Conservation (phyloP, 2,888 invertebrate species). For the Muscina levida region DNA sequence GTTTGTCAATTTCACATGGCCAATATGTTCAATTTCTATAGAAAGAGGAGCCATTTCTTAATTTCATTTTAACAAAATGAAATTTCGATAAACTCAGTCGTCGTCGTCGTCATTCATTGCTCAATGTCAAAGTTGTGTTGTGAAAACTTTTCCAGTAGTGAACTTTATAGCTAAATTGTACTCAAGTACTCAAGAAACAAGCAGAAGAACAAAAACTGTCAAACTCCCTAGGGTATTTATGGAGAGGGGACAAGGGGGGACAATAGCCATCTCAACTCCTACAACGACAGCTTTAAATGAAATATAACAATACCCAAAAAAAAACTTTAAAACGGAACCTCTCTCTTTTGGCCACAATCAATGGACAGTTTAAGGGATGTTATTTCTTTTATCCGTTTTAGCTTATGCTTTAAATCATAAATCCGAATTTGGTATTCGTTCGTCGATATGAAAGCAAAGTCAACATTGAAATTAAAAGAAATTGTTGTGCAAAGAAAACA, state of each 20-base stretch:
- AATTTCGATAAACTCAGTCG: slow-evolving; percentile 31
- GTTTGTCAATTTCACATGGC: slow-evolving; percentile 19
- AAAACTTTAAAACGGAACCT: slow-evolving; percentile 23
- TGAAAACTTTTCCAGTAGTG: slow-evolving; percentile 22
- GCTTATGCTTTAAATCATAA: slow-evolving; percentile 10
- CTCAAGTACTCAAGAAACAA: slow-evolving; percentile 17
- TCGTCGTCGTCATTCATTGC: slow-evolving; percentile 12
- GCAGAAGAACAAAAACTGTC: slow-evolving; percentile 13
- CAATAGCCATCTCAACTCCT: not conserved
- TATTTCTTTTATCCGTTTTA: not conserved
- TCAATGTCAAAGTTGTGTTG: slow-evolving; percentile 48
- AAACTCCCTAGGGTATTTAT: slow-evolving; percentile 23
- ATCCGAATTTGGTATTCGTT: not conserved
- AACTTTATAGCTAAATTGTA: slow-evolving; percentile 31
- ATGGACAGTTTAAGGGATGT: slow-evolving; percentile 1
- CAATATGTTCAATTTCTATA: too few species aligned
- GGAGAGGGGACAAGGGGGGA: not conserved
- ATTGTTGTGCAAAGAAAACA: slow-evolving; percentile 8
- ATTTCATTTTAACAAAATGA: slow-evolving; percentile 37
- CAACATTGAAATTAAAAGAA: slow-evolving; percentile 33
- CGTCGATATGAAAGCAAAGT: not conserved
- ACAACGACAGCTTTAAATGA: slow-evolving; percentile 20
- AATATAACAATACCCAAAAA: slow-evolving; percentile 37
- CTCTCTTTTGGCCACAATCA: slow-evolving; percentile 3
- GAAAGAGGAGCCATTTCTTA: slow-evolving; percentile 27